Base-by-base conservation (phyloP, 53 echinoderm and acorn worm species). In the Glandiceps talaboti region DNA sequence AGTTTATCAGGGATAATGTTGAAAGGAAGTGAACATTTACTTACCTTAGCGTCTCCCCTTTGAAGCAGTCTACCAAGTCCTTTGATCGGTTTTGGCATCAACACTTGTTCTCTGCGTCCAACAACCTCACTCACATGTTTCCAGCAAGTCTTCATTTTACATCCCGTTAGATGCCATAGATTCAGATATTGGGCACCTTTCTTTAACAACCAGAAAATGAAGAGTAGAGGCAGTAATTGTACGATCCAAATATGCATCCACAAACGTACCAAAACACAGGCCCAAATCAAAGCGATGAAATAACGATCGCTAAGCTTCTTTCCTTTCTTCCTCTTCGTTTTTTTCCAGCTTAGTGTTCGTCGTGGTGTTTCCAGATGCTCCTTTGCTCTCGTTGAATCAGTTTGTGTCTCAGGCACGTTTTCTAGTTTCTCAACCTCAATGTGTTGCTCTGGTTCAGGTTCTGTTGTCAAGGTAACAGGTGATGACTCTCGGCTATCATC, bases 161-260 rank as follows among this genome's bases (percentile, higher is more conserved):
- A 29, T 80, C 76, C 85, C 73, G 82, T 30, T 33, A 85, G 82
- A 32, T 90, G 87, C 79, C 88, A 86, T 76, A 91, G 33, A 64
- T 92, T 92, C 14, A 87, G 27, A 25, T 88, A 84, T 28, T 82
- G 82, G 25, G 87, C 87, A 14, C 83, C 74, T 79, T 80, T 90
- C 93, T 95, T 95, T 30, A 86, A 77, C 29, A 95, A 75, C 88
- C 90, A 95, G 77, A 90, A 83, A 0, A 78, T 83, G 25, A 95
- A 80, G 25, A 90, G 93, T 33, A 95, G 88, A 0, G 96, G 96
- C 28, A 93, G 86, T 26, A 93, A 85, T 82, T 93, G 86, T 30
- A 86, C 78, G 1, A 88, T 83, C 82, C 87, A 86, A 86, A 95
- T 88, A 30, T 95, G 90, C 84, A 95, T 90, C 88, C 92, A 95